Conservation (phyloP, 2,888 invertebrate genomes). For the Pandemis corylana region DNA sequence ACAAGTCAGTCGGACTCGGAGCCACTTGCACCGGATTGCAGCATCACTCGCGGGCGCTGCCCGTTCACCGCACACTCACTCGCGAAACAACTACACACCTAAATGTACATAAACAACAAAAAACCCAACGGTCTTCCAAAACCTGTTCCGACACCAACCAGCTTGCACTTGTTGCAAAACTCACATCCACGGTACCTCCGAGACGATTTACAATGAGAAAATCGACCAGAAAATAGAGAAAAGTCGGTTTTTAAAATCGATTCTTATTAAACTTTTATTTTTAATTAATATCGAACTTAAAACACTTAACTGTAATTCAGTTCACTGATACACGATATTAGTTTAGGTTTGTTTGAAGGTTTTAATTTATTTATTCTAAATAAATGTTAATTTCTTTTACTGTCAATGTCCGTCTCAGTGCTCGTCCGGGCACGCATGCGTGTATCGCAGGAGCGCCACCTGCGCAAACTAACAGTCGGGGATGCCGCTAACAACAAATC, state of each 20-base stretch:
- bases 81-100: slow-evolving; percentile 63
- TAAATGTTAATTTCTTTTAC: slow-evolving; percentile 61
- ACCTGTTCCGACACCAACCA: slow-evolving; percentile 73
- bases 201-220: slow-evolving; percentile 63
- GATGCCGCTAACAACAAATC: slow-evolving; percentile 42
- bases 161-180: slow-evolving; percentile 77
- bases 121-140: slow-evolving; percentile 74
- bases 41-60: slow-evolving; percentile 65
- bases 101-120: slow-evolving; percentile 73
- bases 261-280: slow-evolving; percentile 62
- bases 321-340: slow-evolving; percentile 24
- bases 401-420: slow-evolving; percentile 69
- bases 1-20: slow-evolving; percentile 53
- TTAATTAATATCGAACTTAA: slow-evolving; percentile 26
- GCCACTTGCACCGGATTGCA: slow-evolving; percentile 60
- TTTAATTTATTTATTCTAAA: slow-evolving; percentile 57
- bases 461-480: slow-evolving; percentile 63
- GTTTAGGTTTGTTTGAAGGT: slow-evolving; percentile 56
- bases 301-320: slow-evolving; percentile 18
- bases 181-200: slow-evolving; percentile 51
- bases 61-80: slow-evolving; percentile 61
- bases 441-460: slow-evolving; percentile 60
- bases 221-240: slow-evolving; percentile 64
- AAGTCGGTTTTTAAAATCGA: slow-evolving; percentile 70
- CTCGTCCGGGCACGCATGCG: slow-evolving; percentile 63